phyloP scores from a whole-genome alignment of 2,113 vertebrate genomes.

The Martes martes region DNA sequence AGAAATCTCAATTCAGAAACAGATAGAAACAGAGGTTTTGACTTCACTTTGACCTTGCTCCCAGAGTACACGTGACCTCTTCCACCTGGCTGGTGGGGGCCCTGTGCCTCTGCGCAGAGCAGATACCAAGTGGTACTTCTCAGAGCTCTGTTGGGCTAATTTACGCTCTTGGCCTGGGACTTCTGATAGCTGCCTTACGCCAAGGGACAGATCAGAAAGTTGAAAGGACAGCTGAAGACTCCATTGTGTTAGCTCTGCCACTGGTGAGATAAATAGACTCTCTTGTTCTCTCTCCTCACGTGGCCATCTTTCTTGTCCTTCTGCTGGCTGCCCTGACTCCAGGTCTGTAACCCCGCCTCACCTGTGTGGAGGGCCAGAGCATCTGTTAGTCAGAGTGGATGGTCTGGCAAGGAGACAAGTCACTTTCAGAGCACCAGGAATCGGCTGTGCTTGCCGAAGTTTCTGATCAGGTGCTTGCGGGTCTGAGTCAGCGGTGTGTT shows the following conservation, averaged over 20 bases:
- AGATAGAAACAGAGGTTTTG: background rate
- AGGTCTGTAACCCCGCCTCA: background rate
- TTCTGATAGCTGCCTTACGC: background rate
- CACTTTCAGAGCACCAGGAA: background rate
- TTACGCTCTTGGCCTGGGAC: background rate
- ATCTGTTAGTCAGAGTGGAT: background rate
- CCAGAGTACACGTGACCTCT: background rate
- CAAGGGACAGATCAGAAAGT: background rate
- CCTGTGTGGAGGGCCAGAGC: background rate
- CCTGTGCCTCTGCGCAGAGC: background rate
- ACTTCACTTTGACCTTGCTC: background rate
- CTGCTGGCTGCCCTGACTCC: background rate
- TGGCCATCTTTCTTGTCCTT: background rate
- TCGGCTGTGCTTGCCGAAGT: background rate
- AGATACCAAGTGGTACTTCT: no score
- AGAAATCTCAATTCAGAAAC: background rate
- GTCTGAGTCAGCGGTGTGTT: background rate
- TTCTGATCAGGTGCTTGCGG: background rate
- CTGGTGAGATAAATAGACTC: background rate
- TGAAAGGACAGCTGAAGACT: background rate
- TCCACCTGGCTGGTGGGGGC: background rate
- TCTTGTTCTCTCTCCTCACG: background rate
- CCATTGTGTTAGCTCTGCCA: background rate
- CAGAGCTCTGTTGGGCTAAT: background rate
- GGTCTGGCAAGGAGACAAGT: background rate